Conservation (phyloP, 2,797 vertebrate genomes). For the Sebastes variabilis region DNA sequence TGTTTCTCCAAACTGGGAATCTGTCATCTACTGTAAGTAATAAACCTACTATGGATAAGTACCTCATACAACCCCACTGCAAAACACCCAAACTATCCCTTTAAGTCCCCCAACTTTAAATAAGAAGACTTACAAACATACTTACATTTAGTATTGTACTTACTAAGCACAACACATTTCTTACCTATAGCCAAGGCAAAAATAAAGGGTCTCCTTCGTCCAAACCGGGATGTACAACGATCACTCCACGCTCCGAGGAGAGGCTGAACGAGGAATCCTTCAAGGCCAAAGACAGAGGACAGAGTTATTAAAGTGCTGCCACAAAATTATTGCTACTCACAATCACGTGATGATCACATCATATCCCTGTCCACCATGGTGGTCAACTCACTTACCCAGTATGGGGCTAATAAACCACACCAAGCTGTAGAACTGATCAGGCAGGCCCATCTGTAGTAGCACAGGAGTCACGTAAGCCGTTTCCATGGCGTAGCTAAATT, state of each 20-base stretch:
- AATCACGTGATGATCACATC: background rate
- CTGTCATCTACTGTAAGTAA: no score
- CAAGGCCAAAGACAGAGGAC: constrained; percentile 27
- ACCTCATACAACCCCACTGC: background rate
- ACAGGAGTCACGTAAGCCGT: constrained; percentile 97
- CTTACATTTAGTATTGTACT: background rate
- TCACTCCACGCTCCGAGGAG: constrained; percentile 97
- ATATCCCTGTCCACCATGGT: background rate
- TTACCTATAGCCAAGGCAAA: constrained; percentile 94
- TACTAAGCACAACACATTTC: constrained; percentile 25
- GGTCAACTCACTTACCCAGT: constrained; percentile 83
- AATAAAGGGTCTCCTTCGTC: constrained; percentile 96
- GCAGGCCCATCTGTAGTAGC: constrained; percentile 96
- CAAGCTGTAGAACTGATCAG: constrained; percentile 95
- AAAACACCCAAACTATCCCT: no score
- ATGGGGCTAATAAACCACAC: constrained; percentile 99
- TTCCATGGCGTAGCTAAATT: constrained; percentile 99
- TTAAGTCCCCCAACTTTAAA: background rate
- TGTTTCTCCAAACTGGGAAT: no score
- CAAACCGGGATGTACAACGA: constrained; percentile 94
- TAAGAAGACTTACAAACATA: background rate
- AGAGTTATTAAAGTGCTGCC: background rate
- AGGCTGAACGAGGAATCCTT: constrained; percentile 97
- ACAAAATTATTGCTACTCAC: background rate
- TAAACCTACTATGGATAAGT: no score